These are phyloP conservation scores for Cyclina sinensis DNA, from an alignment of 1,140 invertebrate species.

Conservation along the genomic window DNA sequence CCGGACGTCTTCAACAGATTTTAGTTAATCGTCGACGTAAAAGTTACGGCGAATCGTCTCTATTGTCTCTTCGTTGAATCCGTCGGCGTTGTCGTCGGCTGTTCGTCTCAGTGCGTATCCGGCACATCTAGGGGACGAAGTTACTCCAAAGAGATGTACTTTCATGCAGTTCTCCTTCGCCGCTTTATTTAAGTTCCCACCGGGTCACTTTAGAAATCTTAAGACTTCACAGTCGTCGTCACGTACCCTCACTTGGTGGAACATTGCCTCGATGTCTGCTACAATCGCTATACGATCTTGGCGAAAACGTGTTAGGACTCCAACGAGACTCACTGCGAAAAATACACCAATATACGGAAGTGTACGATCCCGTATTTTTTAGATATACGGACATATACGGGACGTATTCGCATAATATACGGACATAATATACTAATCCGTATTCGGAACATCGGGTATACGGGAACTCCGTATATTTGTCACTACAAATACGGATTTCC, in stretches of 20 bases:
- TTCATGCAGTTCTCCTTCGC: not conserved
- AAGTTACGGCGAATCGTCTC: not conserved
- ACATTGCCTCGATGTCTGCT: constrained; percentile 69
- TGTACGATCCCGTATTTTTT: too few relatives aligned
- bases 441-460: too few relatives aligned
- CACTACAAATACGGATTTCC: too few relatives aligned
- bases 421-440: too few relatives aligned
- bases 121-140: not conserved
- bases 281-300: constrained; percentile 59
- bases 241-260: constrained; percentile 53
- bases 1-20: not conserved
- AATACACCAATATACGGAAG: too few relatives aligned
- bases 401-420: too few relatives aligned
- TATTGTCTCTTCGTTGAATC: not conserved
- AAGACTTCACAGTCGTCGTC: too few relatives aligned
- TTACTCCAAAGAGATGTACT: not conserved
- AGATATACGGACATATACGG: too few relatives aligned
- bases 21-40: not conserved
- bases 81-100: not conserved
- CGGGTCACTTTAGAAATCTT: not conserved
- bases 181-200: not conserved
- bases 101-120: not conserved
- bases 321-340: too few relatives aligned
- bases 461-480: too few relatives aligned
- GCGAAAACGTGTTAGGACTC: constrained; percentile 70